phyloP scores from a whole-genome alignment of 1,140 invertebrate species.

The Drosophila prosaltans region DNA sequence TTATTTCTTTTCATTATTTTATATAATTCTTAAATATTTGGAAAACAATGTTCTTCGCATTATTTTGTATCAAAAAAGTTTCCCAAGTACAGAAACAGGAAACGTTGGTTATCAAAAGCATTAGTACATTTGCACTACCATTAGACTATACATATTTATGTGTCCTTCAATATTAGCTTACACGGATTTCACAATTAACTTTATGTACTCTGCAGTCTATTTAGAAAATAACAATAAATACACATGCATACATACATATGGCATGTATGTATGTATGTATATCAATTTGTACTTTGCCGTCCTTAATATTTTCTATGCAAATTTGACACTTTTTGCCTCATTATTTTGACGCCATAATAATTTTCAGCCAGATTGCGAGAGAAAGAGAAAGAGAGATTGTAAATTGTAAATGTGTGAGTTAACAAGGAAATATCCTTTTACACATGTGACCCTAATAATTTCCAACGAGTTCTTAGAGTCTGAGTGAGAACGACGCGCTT shows the following conservation, averaged over 20 bases:
- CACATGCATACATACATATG: neutral
- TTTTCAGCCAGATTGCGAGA: slow-evolving; percentile 23
- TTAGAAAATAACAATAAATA: slow-evolving; percentile 57
- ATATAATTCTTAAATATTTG: no score
- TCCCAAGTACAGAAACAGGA: no score
- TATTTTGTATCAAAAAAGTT: no score
- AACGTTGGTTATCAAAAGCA: no score
- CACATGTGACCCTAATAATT: slow-evolving; percentile 80
- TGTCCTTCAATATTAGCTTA: slow-evolving; percentile 18
- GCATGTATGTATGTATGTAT: no score
- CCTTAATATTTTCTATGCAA: slow-evolving; percentile 72
- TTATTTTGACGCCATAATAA: slow-evolving; percentile 77
- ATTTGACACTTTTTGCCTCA: slow-evolving; percentile 77
- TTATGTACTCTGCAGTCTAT: slow-evolving; percentile 61
- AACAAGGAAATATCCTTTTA: slow-evolving; percentile 82
- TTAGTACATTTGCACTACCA: no score
- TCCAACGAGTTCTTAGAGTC: slow-evolving; percentile 63
- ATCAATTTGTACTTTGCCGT: slow-evolving; percentile 26
- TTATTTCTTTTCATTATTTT: no score
- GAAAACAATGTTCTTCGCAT: no score
- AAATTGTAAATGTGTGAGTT: slow-evolving; percentile 41
- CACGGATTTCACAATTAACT: slow-evolving; percentile 67
- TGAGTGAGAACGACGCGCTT: slow-evolving; percentile 57
- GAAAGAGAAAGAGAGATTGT: slow-evolving; percentile 28
- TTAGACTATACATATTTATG: no score